Evolutionary conservation across 2,888 invertebrate species (phyloP), one percentile per base, ranked within the genome.

Genomic region (Drosophila fungiperda): DNA sequence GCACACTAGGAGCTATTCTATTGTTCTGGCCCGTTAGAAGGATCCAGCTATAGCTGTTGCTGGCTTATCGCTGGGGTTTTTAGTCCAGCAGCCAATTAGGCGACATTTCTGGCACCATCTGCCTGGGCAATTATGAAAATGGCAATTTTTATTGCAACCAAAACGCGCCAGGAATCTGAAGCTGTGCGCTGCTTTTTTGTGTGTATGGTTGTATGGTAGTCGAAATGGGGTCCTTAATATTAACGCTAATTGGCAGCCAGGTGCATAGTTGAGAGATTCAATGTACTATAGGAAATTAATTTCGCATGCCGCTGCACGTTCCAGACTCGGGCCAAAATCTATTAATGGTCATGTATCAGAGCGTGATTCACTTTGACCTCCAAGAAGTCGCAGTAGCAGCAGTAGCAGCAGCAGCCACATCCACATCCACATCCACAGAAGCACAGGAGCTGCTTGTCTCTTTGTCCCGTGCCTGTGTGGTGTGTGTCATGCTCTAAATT

Each of bases 211-310:
- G 15, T 17, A n/a, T n/a, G 61, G 45, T 17, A 38, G 29, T 29
- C 26, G 59, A 68, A 50, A 78, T 70, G 72, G 89, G 83, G 85
- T 87, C 82, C 82, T 82, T 91, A 90, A 90, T 90, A 90, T 90
- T 88, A 88, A 88, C 89, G 78, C 89, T 90, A 90, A 90, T 90
- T 90, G 89, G 91, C 91, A 83, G 91, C 87, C 87, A 87, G 87
- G 91, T 91, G 87, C 90, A 81, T 78, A 85, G 62, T 68, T 82
- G 79, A 63, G 45, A 78, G 78, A 77, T 77, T 57, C 73, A 57
- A 52, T 61, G 59, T 64, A 66, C 48, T 73, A 33, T 53, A 78
- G 68, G 54, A 88, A 90, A 90, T 87, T 85, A 82, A 90, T 90
- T 87, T 90, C 83, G 76, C 80, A 90, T 90, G 90, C 90, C 83